These are phyloP conservation scores for Timandra comae DNA, from an alignment of 2,888 invertebrate genomes.

Conservation along the genomic window DNA sequence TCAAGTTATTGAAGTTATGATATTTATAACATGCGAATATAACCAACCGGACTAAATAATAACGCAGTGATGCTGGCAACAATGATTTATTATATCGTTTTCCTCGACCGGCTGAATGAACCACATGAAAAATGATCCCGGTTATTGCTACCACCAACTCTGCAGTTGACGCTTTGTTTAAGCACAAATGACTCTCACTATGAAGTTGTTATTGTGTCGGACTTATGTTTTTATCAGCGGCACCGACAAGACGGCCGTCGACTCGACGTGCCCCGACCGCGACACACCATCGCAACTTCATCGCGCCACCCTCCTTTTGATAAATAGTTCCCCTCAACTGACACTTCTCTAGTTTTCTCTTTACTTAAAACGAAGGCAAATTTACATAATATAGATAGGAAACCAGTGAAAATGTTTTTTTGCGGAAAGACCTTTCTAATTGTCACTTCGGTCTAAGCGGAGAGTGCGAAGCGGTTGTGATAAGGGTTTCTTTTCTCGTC, in stretches of 20 bases:
- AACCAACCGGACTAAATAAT: conserved; percentile 70
- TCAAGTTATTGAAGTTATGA: conserved; percentile 31
- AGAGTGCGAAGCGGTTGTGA: conserved; percentile 64
- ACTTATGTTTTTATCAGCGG: conserved; percentile 58
- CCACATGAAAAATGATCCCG: conserved; percentile 74
- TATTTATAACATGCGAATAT: conserved; percentile 60
- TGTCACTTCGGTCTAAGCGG: conserved; percentile 55
- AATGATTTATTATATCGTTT: conserved; percentile 75
- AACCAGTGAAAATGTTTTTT: conserved; percentile 28
- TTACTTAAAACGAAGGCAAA: conserved; percentile 17
- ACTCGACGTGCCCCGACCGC: conserved; percentile 21
- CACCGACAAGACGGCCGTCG: conserved; percentile 19
- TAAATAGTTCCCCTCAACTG: conserved; percentile 45
- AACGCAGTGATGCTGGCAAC: conserved; percentile 70
- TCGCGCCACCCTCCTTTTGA: conserved; percentile 38
- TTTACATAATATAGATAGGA: conserved; percentile 25
- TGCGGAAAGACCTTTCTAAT: conserved; percentile 45
- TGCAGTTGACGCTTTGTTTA: conserved; percentile 76
- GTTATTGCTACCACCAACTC: conserved; percentile 71
- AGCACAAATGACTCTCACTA: conserved; percentile 74
- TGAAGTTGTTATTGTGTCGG: conserved; percentile 58
- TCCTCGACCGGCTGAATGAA: conserved; percentile 72
- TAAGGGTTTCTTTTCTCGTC: conserved; percentile 73
- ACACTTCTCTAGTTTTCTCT: conserved; percentile 25
- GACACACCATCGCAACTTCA: conserved; percentile 20